Evolutionary conservation across 2,113 vertebrate genomes (phyloP), one percentile per base, ranked within the genome.

Genomic region (Cyanocitta stelleri): DNA sequence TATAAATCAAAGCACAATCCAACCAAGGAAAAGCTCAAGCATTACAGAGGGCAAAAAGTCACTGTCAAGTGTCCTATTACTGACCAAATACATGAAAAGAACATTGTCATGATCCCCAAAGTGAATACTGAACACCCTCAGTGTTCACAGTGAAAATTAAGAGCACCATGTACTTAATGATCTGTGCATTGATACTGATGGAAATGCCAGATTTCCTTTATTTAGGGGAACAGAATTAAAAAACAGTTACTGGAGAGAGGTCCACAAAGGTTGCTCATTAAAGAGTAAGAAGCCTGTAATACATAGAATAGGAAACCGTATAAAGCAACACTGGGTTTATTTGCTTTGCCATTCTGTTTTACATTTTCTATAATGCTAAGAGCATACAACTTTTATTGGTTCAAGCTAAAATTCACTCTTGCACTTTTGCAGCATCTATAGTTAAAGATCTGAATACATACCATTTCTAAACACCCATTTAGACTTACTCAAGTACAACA

Each of bases 231-330:
- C 3, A 22, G 32, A 85, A 68, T 58, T 44, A 20, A 51, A 72
- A 79, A 32, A 54, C 1, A 56, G 11, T 54, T 71, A 54, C 44
- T 66, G 27, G 15, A 64, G 2, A 35, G 24, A 63, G 39, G 12
- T 44, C 33, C 8, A 51, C 13, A 35, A 64, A 83, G 13, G 19
- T 7, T 52, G 10, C 11, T 32, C 67, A 16, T 27, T 33, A 79
- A 64, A 58, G 19, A 55, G 1, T 39, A 85, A 66, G 29, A 41
- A 75, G 19, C 8, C 13, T 68, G 12, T 39, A 82, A 66, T 29
- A 49, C 16, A 7, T 56, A 71, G 33, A 89, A 63, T 13, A 1
- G 13, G 6, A 59, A 83, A 84, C 2, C 0, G 0, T 21, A 43
- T 12, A 52, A 90, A 88, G n/a, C 35, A 95, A 56, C 24, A 49